phyloP scores from a whole-genome alignment of 1,140 invertebrate genomes.

The Aphis gossypii region DNA sequence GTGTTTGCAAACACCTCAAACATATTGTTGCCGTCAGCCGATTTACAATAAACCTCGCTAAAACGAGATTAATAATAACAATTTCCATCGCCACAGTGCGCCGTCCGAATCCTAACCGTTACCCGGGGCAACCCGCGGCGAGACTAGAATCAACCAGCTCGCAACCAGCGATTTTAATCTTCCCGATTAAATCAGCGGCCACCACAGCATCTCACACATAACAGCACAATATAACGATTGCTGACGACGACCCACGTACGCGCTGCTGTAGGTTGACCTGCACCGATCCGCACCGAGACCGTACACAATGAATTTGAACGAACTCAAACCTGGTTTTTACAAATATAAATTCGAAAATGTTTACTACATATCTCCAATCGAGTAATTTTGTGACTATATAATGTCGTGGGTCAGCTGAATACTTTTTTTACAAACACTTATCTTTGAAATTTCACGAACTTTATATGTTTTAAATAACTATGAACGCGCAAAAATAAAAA shows the following conservation, averaged over 20 bases:
- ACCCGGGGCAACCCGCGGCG: neutral
- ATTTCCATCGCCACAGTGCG: neutral
- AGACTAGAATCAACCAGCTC: neutral
- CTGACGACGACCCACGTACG: neutral
- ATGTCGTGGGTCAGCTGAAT: neutral
- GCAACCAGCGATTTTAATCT: constrained; percentile 15
- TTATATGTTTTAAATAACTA: neutral
- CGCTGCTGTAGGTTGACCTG: neutral
- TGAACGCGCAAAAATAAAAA: neutral
- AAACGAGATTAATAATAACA: constrained; percentile 40
- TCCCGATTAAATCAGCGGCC: constrained; percentile 20
- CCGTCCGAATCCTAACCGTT: neutral
- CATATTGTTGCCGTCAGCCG: neutral
- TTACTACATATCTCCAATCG: neutral
- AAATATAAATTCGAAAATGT: neutral
- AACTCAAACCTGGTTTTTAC: neutral
- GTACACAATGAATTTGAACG: neutral
- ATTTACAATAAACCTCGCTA: neutral
- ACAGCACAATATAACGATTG: neutral
- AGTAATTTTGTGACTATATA: too few species aligned
- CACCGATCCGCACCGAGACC: neutral
- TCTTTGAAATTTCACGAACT: too few species aligned
- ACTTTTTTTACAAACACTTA: neutral
- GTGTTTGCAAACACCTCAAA: neutral
- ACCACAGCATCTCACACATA: neutral